Evolutionary conservation across 2,797 vertebrate genomes (phyloP), one percentile per base, ranked within the genome.

Genomic region (Aphelocoma californica): DNA sequence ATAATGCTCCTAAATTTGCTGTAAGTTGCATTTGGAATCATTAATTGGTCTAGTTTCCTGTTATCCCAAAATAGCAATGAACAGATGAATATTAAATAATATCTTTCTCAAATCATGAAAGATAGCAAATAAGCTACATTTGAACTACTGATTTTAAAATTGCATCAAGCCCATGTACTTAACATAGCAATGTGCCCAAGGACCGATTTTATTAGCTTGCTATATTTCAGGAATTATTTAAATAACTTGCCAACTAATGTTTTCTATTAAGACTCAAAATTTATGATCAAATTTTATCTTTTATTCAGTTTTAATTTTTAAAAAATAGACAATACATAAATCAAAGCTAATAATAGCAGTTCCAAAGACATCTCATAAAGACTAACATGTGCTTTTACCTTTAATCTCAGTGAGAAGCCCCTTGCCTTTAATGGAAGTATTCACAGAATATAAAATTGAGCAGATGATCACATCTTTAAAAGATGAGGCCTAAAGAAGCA

Each of bases 341-440:
- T 93, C 70, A 86, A 81, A 89, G 25, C 18, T 87, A 93, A 61
- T 74, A 94, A 91, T 38, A 89, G 47, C 31, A 91, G 12, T n/a
- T 83, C 79, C 38, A 92, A 90, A 78, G 79, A 67, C 24, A 51
- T 86, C 18, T 88, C n/a, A 54, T 87, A 78, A 91, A 71, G 61
- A 69, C 7, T 78, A 95, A 72, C 81, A 89, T 32, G 31, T 94
- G 84, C 15, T 86, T 93, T 93, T 86, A 95, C 54, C 57, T 93
- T 96, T 96, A 93, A 94, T 95, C 91, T 93, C 81, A 70, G 89
- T 79, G 36, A 95, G 86, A 92, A 89, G 9, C 1, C 34, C 29
- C 19, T 83, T 83, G 54, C 51, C 50, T 92, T 75, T 91, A 92
- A 89, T 83, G 62, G 72, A 90, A 90, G 5, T n/a, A 90, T 94